These are phyloP conservation scores for Acanthiza pusilla DNA, from an alignment of 2,797 vertebrate species.

Conservation along the genomic window DNA sequence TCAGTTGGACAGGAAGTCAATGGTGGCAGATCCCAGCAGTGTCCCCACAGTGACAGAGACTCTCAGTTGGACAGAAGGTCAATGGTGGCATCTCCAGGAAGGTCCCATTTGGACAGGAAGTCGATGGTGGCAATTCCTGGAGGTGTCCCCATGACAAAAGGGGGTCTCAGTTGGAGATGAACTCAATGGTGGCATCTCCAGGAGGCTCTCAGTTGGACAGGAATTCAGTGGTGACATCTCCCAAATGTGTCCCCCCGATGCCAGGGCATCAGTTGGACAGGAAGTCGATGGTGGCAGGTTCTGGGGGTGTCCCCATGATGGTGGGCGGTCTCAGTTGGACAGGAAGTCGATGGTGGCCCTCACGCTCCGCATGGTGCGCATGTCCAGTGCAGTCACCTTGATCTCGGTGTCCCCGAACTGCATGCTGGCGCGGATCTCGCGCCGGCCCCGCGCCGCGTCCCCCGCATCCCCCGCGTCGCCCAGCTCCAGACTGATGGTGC, in stretches of 20 bases:
- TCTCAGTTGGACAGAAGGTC: no score
- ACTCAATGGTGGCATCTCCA: no score
- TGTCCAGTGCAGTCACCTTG: constrained; percentile 89
- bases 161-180: neutral
- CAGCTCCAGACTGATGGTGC: constrained; percentile 88
- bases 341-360: constrained; percentile 93
- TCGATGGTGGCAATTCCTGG: neutral
- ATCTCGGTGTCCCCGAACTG: constrained; percentile 98
- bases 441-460: constrained; percentile 59
- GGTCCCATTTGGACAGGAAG: neutral
- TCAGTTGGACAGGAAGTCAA: neutral
- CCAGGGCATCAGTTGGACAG: rapidly evolving
- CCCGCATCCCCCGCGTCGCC: neutral
- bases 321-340: constrained; percentile 69
- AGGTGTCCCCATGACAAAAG: no score
- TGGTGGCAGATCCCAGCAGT: no score
- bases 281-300: rapidly evolving
- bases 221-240: rapidly evolving
- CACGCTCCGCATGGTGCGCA: constrained; percentile 83
- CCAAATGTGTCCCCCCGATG: neutral
- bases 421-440: constrained; percentile 93
- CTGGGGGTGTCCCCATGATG: neutral
- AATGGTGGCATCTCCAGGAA: no score
- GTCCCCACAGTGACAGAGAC: no score
- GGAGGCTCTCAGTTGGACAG: neutral